Conservation (phyloP, 2,888 invertebrate species). For the Lottia scabra region DNA sequence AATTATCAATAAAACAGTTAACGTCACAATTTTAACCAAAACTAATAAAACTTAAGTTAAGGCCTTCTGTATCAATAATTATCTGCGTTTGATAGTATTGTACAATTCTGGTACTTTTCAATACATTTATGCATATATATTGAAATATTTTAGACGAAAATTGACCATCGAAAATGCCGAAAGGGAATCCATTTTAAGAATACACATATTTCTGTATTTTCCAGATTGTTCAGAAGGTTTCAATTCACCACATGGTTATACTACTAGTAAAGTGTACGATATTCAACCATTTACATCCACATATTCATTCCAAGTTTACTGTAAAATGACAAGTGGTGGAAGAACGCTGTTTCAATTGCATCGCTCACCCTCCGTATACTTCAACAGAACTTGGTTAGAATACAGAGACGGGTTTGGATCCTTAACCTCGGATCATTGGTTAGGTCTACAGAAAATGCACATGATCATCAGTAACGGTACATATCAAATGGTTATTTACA, state of each 20-base stretch:
- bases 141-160: no score
- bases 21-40: no score
- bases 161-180: no score
- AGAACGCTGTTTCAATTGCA: conserved; percentile 3
- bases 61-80: no score
- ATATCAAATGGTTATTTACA: background rate
- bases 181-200: no score
- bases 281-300: background rate
- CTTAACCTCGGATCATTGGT: conserved; percentile 1
- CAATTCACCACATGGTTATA: background rate
- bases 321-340: background rate
- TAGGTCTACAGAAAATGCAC: conserved; percentile 4
- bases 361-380: background rate
- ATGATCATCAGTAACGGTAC: background rate
- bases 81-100: no score
- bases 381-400: conserved; percentile 7
- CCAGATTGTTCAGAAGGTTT: conserved; percentile 14
- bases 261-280: background rate
- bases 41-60: no score
- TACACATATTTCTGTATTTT: background rate
- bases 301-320: conserved; percentile 6
- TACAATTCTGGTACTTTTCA: no score
- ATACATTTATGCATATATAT: no score
- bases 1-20: no score
- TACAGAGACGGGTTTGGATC: conserved; percentile 11